A percentile compares a stretch with the other conserved stretches of the same genome.
These are phyloP conservation scores for Lagorchestes hirsutus DNA, from an alignment of 2,797 vertebrate species.

Conservation along the genomic window DNA sequence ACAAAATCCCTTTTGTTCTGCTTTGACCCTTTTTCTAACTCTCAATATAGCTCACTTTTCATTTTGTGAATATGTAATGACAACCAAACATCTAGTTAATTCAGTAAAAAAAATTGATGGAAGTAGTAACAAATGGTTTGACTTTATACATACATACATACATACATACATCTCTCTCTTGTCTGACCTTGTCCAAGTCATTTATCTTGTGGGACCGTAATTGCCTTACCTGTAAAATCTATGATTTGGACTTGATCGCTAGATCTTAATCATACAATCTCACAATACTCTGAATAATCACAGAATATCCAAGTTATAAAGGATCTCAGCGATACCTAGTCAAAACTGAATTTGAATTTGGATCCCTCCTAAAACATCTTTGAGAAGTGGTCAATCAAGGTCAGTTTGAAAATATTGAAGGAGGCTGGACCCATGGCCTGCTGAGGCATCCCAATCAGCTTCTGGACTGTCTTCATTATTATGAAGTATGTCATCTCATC, in stretches of 20 bases:
- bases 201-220: background rate
- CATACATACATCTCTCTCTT: background rate
- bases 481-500: background rate
- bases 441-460: background rate
- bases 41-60: conserved; percentile 28
- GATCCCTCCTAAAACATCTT: background rate
- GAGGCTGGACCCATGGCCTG: background rate
- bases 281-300: background rate
- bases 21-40: background rate
- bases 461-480: background rate
- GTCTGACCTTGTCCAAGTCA: background rate
- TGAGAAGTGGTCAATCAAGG: background rate
- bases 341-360: background rate
- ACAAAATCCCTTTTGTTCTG: conserved; percentile 1
- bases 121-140: background rate
- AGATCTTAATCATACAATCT: background rate
- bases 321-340: background rate
- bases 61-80: background rate
- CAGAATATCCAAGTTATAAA: background rate
- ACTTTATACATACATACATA: background rate
- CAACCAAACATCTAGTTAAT: background rate
- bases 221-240: background rate
- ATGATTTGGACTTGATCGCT: background rate
- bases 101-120: background rate
- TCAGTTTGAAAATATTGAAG: background rate